Conservation (phyloP, 2,113 vertebrate genomes). For the Triplophysa siluroides region DNA sequence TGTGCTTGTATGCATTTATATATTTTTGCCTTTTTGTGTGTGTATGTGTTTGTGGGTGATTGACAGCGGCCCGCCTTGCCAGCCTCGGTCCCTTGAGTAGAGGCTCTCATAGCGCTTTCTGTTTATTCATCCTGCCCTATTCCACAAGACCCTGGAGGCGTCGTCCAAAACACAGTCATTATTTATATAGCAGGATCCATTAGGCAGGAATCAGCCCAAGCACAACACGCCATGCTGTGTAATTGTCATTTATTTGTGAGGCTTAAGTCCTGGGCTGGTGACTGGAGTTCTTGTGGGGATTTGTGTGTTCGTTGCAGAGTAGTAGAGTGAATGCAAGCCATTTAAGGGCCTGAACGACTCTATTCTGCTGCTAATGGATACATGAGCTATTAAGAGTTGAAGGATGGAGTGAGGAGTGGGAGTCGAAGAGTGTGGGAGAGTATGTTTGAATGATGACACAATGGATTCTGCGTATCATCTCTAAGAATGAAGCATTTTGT, state of each 20-base stretch:
- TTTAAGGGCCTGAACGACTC: constrained; percentile 37
- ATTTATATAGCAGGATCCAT: constrained; percentile 45
- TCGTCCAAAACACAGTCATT: constrained; percentile 44
- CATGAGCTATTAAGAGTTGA: constrained; percentile 5
- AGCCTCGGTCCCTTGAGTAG: constrained; percentile 39
- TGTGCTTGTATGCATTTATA: not conserved
- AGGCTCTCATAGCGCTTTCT: constrained; percentile 30
- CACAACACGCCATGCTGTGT: constrained; percentile 41
- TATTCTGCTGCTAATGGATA: constrained; percentile 19
- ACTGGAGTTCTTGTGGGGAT: constrained; percentile 31
- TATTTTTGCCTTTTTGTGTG: constrained; percentile 14
- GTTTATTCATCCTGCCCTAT: constrained; percentile 28
- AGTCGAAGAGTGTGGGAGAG: constrained; percentile 4
- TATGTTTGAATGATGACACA: not conserved
- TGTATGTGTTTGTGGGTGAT: constrained; percentile 8
- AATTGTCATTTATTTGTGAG: constrained; percentile 50
- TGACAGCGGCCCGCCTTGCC: constrained; percentile 22
- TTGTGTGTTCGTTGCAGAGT: constrained; percentile 23
- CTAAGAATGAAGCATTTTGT: not conserved
- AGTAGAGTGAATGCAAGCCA: constrained; percentile 29
- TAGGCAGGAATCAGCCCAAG: constrained; percentile 40
- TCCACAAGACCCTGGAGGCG: constrained; percentile 40
- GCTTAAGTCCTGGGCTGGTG: constrained; percentile 40
- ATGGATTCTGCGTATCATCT: constrained; percentile 3
- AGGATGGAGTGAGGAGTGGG: constrained; percentile 12